Percentiles rank a stretch among this genome's conserved stretches.
Evolutionary conservation across 2,113 vertebrate genomes (phyloP).

Genomic region (Polypterus bichir): DNA sequence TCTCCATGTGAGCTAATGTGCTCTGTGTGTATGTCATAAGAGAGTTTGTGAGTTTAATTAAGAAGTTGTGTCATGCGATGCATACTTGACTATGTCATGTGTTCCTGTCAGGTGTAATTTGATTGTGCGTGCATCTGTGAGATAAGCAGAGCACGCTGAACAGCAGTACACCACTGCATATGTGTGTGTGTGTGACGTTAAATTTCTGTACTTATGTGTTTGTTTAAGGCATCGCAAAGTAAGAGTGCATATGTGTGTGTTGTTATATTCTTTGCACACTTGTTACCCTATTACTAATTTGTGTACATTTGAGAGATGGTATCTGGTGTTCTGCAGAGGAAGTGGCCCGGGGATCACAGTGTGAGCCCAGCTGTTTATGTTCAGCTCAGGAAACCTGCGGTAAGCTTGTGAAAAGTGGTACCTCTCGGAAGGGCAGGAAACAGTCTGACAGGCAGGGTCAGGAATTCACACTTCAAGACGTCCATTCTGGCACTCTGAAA

Average conservation of each 20-base stretch:
- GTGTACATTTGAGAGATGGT: not conserved
- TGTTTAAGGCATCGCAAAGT: not conserved
- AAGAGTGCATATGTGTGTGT: not conserved
- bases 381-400: not conserved
- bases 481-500: too few species aligned
- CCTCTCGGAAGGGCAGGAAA: conserved; percentile 36
- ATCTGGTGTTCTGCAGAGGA: too few species aligned
- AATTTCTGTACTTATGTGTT: conserved; percentile 5
- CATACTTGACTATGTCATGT: too few species aligned
- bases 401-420: not conserved
- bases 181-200: not conserved
- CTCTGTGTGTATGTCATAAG: too few species aligned
- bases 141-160: too few species aligned
- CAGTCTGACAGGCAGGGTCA: conserved; percentile 28
- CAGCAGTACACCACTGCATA: conserved; percentile 17
- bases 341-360: not conserved
- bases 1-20: too few species aligned
- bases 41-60: too few species aligned
- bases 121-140: not conserved
- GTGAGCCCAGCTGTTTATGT: not conserved
- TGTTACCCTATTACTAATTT: not conserved
- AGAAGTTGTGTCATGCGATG: too few species aligned
- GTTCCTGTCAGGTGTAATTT: not conserved
- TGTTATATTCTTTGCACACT: too few species aligned
- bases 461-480: conserved; percentile 5